Percentiles rank a stretch among this genome's conserved stretches.
These are phyloP conservation scores for Cataglyphis hispanica DNA, from an alignment of 1,140 invertebrate species.

Conservation along the genomic window DNA sequence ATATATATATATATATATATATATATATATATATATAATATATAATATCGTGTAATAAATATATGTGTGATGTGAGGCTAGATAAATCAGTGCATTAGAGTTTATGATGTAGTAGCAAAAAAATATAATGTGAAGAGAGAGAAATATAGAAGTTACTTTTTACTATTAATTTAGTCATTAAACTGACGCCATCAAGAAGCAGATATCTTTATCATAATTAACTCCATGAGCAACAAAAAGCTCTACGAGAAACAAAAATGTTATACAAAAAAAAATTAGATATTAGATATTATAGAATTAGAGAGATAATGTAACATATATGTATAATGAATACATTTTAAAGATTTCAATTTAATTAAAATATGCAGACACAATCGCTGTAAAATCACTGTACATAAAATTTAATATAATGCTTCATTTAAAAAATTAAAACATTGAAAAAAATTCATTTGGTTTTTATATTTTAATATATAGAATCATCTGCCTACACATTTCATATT, in stretches of 20 bases:
- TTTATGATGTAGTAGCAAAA: neutral
- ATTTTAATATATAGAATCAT: neutral
- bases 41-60: constrained; percentile 13
- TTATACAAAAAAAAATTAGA: neutral
- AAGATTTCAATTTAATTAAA: neutral
- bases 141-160: neutral
- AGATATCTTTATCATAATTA: constrained; percentile 18
- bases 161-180: constrained; percentile 21
- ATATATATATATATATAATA: constrained; percentile 7
- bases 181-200: neutral
- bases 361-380: neutral
- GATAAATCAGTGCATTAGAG: constrained; percentile 13
- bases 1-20: constrained; percentile 9
- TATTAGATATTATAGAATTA: no score
- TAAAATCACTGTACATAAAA: neutral
- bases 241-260: no score
- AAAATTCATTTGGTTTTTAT: neutral
- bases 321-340: neutral
- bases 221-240: neutral
- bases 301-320: neutral
- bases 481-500: neutral
- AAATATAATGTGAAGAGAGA: no score
- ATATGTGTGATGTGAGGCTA: neutral
- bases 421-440: neutral
- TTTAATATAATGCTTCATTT: neutral